Base-by-base conservation (phyloP, 2,797 vertebrate genomes). In the Labeo calbasu region DNA sequence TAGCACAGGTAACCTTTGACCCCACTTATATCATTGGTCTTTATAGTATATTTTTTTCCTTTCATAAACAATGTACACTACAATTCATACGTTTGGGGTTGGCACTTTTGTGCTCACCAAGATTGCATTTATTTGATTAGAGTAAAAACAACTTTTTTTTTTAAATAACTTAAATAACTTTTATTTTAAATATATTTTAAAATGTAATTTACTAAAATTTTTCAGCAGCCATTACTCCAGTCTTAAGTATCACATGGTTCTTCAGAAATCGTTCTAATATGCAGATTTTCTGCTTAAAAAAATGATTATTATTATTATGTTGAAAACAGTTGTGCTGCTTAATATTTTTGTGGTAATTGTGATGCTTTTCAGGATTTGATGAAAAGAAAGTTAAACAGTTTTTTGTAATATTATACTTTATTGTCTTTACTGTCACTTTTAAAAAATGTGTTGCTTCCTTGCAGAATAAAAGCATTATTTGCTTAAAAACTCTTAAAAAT, bases 1-100 rank as follows among this genome's bases (percentile, higher is more conserved):
- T 99, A 85, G 95, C 97, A 2, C 96, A 99, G 97, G 98, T 99
- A 88, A 76, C 90, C 51, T 50, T 17, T 63, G 11, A 40, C 76
- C 69, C 71, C 48, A 48, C 53, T 77, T 85, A 51, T 40, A 43
- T 10, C 21, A 55, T 36, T 65, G n/a, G 50, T 23, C 28, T 68
- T 11, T 17, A 46, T 46, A 23, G 10, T 4, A 53, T 13, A 53
- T 32, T 12, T 32, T 11, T 36, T 73, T 73, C 17, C 25, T 53
- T 5, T 73, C 10, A 55, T 21, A 36, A 53, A 53, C 4, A 2
- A 36, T 55, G 17, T 48, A 28, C n/a, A 40, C 8, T 36, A 71
- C 13, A 3, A 21, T 32, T 75, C 28, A 75, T 53, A 53, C 12
- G 5, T 9, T 36, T 40, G 1, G 32, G 15, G 12, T 51, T 14